These are phyloP conservation scores for Nudaria mundana DNA, from an alignment of 2,888 invertebrate species.

Conservation along the genomic window DNA sequence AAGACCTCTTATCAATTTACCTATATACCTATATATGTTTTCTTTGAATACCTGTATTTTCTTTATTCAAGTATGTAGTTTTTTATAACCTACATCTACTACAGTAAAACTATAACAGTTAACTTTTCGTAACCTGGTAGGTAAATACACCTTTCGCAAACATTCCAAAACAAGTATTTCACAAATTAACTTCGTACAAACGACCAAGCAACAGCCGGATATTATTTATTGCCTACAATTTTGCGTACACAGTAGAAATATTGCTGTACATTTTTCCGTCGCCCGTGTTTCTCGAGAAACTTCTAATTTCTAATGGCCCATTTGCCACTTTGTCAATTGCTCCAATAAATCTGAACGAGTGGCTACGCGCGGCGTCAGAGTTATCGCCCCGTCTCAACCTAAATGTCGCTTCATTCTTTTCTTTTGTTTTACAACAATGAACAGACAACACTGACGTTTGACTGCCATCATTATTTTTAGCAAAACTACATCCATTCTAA, in stretches of 20 bases:
- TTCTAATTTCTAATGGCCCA: slow-evolving; percentile 81
- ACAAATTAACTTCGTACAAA: slow-evolving; percentile 36
- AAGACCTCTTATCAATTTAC: too few relatives aligned
- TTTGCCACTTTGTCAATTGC: slow-evolving; percentile 82
- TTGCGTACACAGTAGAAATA: slow-evolving; percentile 71
- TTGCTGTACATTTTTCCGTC: slow-evolving; percentile 72
- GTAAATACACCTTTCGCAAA: slow-evolving; percentile 17
- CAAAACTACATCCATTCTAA: slow-evolving; percentile 5
- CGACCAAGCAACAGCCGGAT: slow-evolving; percentile 34
- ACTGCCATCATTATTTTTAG: slow-evolving; percentile 11
- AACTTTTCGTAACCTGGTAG: background rate
- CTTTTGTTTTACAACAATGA: slow-evolving; percentile 45
- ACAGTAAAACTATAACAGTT: too few relatives aligned
- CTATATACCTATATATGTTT: too few relatives aligned
- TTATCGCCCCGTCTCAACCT: slow-evolving; percentile 65
- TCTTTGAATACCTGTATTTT: too few relatives aligned
- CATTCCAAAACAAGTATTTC: slow-evolving; percentile 27
- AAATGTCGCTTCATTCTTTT: slow-evolving; percentile 72
- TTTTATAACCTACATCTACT: too few relatives aligned
- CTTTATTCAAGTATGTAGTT: too few relatives aligned
- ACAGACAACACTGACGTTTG: slow-evolving; percentile 21
- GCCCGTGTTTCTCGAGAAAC: slow-evolving; percentile 54
- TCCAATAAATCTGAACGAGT: slow-evolving; percentile 74
- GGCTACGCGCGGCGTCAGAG: slow-evolving; percentile 56
- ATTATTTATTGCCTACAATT: slow-evolving; percentile 76